These are phyloP conservation scores for Drosophila rubida DNA, from an alignment of 2,888 invertebrate genomes.

Conservation along the genomic window DNA sequence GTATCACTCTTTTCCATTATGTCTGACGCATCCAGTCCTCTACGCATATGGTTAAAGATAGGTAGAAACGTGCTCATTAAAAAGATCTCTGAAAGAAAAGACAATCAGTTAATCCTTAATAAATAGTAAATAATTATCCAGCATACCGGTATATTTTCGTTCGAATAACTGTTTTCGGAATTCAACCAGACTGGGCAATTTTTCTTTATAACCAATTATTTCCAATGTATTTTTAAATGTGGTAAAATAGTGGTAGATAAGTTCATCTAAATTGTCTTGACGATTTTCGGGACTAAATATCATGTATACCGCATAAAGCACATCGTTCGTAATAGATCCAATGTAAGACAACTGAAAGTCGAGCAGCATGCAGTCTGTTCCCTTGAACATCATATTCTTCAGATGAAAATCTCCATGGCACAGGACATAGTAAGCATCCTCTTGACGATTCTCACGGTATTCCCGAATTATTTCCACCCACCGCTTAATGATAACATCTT, in stretches of 20 bases:
- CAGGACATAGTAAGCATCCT: slow-evolving; percentile 59
- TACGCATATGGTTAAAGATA: slow-evolving; percentile 3
- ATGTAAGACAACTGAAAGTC: slow-evolving; percentile 71
- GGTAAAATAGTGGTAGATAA: slow-evolving; percentile 65
- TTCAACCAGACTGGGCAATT: slow-evolving; percentile 49
- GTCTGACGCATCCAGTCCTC: neutral
- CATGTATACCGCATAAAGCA: slow-evolving; percentile 64
- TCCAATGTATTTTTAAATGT: slow-evolving; percentile 56
- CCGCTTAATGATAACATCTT: slow-evolving; percentile 24
- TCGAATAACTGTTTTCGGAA: slow-evolving; percentile 52
- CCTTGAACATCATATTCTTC: slow-evolving; percentile 73
- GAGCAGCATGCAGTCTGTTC: slow-evolving; percentile 64
- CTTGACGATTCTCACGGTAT: slow-evolving; percentile 46
- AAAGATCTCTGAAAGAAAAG: slow-evolving; percentile 31
- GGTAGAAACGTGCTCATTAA: slow-evolving; percentile 34
- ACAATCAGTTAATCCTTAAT: neutral
- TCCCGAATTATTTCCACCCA: slow-evolving; percentile 33
- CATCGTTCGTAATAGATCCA: slow-evolving; percentile 61
- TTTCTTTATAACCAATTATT: slow-evolving; percentile 56
- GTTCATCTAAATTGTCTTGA: slow-evolving; percentile 41
- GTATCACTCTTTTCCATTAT: neutral
- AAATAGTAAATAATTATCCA: neutral
- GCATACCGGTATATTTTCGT: slow-evolving; percentile 55
- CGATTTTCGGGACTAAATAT: slow-evolving; percentile 54
- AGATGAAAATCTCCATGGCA: slow-evolving; percentile 75